phyloP scores from a whole-genome alignment of 1,140 invertebrate genomes.

The Tachypleus tridentatus region DNA sequence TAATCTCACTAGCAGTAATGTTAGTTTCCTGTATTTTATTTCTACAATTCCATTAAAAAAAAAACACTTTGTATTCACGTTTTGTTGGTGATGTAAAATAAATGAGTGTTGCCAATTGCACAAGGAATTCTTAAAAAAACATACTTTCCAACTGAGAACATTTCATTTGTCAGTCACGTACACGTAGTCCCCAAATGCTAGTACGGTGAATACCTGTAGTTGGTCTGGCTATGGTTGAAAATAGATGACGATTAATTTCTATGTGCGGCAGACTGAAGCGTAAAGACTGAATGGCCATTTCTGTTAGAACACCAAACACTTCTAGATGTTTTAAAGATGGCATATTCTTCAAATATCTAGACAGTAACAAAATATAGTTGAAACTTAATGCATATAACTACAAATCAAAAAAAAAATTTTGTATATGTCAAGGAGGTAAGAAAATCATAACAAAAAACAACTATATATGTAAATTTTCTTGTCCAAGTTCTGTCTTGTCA shows the following conservation, averaged over 20 bases:
- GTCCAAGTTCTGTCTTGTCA: no score
- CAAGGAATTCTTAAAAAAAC: no score
- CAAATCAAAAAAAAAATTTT: no score
- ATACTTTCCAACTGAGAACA: no score
- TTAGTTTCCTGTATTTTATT: no score
- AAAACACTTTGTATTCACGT: no score
- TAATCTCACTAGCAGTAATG: no score
- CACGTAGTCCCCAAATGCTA: slow-evolving; percentile 74
- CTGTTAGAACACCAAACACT: slow-evolving; percentile 58
- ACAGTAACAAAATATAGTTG: slow-evolving; percentile 17
- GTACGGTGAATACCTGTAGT: slow-evolving; percentile 71
- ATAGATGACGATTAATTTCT: slow-evolving; percentile 53
- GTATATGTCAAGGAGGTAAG: no score
- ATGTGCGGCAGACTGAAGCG: slow-evolving; percentile 41
- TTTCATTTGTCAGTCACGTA: slow-evolving; percentile 51
- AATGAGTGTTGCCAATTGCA: no score
- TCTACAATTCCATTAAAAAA: no score
- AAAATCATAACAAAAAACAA: background rate
- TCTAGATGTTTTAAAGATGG: slow-evolving; percentile 52
- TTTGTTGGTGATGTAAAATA: no score
- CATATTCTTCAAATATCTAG: slow-evolving; percentile 43
- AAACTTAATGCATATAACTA: slow-evolving; percentile 8
- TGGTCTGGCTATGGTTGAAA: slow-evolving; percentile 70
- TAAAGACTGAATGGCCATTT: slow-evolving; percentile 43
- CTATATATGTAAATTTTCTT: slow-evolving; percentile 1